A percentile compares a stretch with the other conserved stretches of the same genome.
Evolutionary conservation across 2,888 invertebrate species (phyloP).

Genomic region (Tipula vernalis): DNA sequence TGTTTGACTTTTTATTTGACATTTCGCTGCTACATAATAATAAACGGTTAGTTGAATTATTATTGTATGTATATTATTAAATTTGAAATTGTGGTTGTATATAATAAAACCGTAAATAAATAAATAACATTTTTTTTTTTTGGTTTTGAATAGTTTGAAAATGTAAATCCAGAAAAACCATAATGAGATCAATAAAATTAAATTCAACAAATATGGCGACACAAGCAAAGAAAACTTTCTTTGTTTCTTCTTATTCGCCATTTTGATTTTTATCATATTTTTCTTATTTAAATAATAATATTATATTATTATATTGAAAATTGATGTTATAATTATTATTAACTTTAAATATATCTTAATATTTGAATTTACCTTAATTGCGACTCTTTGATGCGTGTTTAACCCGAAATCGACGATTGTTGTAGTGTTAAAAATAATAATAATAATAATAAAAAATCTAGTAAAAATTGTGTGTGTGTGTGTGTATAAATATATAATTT

Average conservation of each 20-base stretch:
- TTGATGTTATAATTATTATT: neutral
- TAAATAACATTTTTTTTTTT: neutral
- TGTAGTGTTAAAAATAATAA: neutral
- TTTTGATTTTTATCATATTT: neutral
- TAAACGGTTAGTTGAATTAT: too few species aligned
- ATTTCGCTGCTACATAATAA: neutral
- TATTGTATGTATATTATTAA: too few species aligned
- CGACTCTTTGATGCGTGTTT: neutral
- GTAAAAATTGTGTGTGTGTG: neutral
- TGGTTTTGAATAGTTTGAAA: neutral
- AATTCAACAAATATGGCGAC: conserved; percentile 7
- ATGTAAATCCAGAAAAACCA: neutral
- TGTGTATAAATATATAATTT: neutral
- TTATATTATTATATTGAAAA: neutral
- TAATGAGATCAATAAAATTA: conserved; percentile 5
- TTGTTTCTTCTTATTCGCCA: conserved; percentile 5
- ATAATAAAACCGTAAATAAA: neutral
- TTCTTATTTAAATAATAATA: neutral
- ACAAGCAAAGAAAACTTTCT: conserved; percentile 5
- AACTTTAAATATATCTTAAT: neutral
- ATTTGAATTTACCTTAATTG: conserved; percentile 6
- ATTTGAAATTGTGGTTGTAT: too few species aligned
- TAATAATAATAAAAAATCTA: neutral
- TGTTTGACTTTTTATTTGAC: neutral
- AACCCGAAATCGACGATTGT: neutral